Evolutionary conservation across 2,797 vertebrate genomes (phyloP).

Genomic region (Podarcis siculus): DNA sequence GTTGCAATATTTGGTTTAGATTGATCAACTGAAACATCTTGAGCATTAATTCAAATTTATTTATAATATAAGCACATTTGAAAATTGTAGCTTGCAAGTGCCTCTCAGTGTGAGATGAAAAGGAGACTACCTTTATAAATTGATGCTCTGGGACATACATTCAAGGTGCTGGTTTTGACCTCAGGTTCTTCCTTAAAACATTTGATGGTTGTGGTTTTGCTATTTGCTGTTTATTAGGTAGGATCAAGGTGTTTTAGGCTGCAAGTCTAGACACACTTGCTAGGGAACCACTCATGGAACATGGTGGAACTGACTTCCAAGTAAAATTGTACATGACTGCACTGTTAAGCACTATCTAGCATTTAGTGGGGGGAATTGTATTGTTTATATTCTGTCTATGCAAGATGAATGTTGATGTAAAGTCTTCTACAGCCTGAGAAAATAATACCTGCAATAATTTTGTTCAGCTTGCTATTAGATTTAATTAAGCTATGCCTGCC

Average conservation of each 20-base stretch:
- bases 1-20: not conserved
- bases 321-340: not conserved
- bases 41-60: not conserved
- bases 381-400: not conserved
- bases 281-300: not conserved
- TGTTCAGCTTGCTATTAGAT: slow-evolving; percentile 6
- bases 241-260: not conserved
- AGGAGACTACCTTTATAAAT: not conserved
- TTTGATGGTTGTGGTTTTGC: not conserved
- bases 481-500: slow-evolving; percentile 15
- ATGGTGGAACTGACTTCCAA: not conserved
- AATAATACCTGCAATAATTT: not conserved
- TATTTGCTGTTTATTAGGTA: not conserved
- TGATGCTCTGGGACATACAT: not conserved
- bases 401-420: not conserved
- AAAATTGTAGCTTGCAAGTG: not conserved
- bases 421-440: not conserved
- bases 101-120: not conserved
- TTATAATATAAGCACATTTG: not conserved
- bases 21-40: not conserved
- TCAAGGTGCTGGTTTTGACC: no score
- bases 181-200: not conserved
- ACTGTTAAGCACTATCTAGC: not conserved
- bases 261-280: not conserved
- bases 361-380: not conserved